A percentile compares a stretch with the other conserved stretches of the same genome.
Conservation (phyloP, 2,888 invertebrate genomes). For the Orthosia gracilis region DNA sequence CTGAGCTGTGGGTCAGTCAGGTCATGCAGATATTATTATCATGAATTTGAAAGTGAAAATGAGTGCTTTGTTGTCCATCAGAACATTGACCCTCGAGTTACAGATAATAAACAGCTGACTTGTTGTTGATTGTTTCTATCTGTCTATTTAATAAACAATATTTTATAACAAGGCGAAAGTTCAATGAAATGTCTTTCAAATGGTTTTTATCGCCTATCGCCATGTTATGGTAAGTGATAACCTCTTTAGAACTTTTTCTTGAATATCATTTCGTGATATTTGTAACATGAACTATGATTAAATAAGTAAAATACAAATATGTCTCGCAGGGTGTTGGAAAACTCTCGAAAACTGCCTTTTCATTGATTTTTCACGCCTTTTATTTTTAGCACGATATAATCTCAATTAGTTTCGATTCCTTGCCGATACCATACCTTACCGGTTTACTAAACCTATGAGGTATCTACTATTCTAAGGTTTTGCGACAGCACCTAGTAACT, state of each 20-base stretch:
- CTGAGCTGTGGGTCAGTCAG: not conserved
- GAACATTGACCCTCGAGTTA: slow-evolving; percentile 19
- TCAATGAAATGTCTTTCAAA: slow-evolving; percentile 5
- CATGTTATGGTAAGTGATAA: not conserved
- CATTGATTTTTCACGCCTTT: no score
- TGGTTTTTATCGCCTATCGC: not conserved
- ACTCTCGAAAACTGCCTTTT: no score
- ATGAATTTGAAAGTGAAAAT: not conserved
- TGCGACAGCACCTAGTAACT: no score
- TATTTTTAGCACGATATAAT: no score
- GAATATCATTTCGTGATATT: no score
- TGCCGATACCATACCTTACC: no score
- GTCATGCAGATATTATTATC: not conserved
- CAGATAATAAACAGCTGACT: slow-evolving; percentile 21
- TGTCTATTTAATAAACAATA: slow-evolving; percentile 11
- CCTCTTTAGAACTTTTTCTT: not conserved
- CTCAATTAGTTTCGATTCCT: no score
- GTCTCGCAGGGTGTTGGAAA: no score
- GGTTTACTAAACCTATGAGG: no score
- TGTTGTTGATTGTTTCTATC: not conserved
- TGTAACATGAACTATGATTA: no score
- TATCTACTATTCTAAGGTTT: no score
- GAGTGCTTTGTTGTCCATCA: not conserved
- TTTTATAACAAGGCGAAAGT: not conserved
- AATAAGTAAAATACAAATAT: no score